Evolutionary conservation across 2,113 vertebrate genomes (phyloP), one percentile per base, ranked within the genome.

Genomic region (Salminus brasiliensis): DNA sequence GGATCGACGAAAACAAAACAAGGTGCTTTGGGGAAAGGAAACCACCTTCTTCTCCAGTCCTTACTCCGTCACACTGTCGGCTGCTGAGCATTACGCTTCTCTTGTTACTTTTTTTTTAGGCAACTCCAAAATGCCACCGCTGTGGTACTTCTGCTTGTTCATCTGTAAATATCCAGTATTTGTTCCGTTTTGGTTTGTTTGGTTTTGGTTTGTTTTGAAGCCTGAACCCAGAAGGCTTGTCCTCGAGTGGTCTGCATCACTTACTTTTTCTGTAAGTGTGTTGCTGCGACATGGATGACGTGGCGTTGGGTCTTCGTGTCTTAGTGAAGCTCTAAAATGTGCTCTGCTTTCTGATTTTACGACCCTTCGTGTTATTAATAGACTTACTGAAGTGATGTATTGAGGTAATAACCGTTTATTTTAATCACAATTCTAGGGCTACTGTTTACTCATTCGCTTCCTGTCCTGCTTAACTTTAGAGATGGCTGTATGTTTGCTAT

Each of bases 1-100:
- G 57, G 3, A 43, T 32, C 52, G 36, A 45, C 62, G 27, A 23
- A 68, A 78, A 43, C n/a, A 16, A 32, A 67, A n/a, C n/a, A n/a
- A 67, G 77, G 77, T 72, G 57, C 60, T 82, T 25, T 45, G 68
- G 69, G 69, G 66, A 72, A 83, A 65, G 53, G 39, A 80, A 80
- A 72, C 68, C 36, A 13, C 39, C 30, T 55, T 29, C 12, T 3
- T 34, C 55, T 55, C 29, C 23, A 36, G 25, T 74, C 47, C 57
- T 23, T 65, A 43, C 30, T 74, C 45, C 63, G 15, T 67, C 25
- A 45, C 45, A 66, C 62, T n/a, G 12, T 76, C 55, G 69, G 74
- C 60, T 63, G 67, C 67, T 73, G 57, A 55, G n/a, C 69, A 41
- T 13, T 55, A n/a, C 2, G 45, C 47, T 74, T 79, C 62, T 66